Evolutionary conservation across 2,797 vertebrate genomes (phyloP), one percentile per base, ranked within the genome.

Genomic region (Nannoperca australis): DNA sequence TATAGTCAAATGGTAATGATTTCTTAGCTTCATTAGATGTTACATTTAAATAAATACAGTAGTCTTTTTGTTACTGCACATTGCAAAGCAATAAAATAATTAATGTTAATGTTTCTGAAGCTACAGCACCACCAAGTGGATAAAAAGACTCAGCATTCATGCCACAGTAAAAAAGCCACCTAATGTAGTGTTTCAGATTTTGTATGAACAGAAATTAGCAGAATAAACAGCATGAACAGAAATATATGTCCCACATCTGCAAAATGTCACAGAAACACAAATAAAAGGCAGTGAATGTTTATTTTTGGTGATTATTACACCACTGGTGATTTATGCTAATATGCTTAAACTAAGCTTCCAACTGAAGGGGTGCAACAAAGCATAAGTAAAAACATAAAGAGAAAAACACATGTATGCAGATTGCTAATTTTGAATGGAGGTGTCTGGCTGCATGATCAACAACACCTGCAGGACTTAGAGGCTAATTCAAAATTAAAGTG

Each of bases 61-160:
- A 1, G 3, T 58, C 7, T 49, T 69, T 77, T 54, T 51, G 6
- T 71, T 36, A 56, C 53, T 27, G 24, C 24, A 27, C 24, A 1
- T 27, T 27, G 32, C 20, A 64, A 45, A 66, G 18, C 45, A n/a
- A 32, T n/a, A 18, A 12, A 73, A 22, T 32, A 44, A 2, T 2
- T 59, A 13, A 22, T 77, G 42, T 50, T 18, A 6, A 54, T 60
- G 42, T 86, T 83, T 85, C 42, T 86, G 7, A 83, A 85, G 65
- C 85, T 81, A 70, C 72, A 91, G 86, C 89, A 69, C 93, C 93
- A 87, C 86, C 93, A 70, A 79, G 90, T 92, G 94, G 93, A 85
- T 27, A 3, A 18, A 68, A 53, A 47, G 17, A 14, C 63, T 38
- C n/a, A 66, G 62, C 42, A 71, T 32, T 40, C 2, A 17, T 27